Percentiles rank a stretch among this genome's conserved stretches.
These are phyloP conservation scores for Labeo catla DNA, from an alignment of 2,113 vertebrate genomes.

Conservation along the genomic window DNA sequence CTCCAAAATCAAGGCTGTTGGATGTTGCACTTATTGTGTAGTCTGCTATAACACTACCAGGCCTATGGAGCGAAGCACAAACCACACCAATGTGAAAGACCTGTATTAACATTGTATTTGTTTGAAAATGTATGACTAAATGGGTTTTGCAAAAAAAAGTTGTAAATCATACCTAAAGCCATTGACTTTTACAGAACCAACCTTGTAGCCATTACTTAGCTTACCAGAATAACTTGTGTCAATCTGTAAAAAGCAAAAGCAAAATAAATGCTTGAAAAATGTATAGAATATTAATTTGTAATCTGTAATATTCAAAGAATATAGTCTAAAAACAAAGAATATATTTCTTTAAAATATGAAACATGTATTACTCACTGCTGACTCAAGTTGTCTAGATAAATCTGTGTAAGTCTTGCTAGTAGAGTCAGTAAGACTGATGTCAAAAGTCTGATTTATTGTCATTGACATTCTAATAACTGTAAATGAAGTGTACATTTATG, in stretches of 20 bases:
- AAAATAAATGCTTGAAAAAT: background rate
- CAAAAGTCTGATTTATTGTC: background rate
- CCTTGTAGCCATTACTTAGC: background rate
- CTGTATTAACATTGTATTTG: background rate
- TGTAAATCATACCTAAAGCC: conserved; percentile 38
- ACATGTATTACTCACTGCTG: conserved; percentile 26
- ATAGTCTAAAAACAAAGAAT: background rate
- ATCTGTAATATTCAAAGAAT: background rate
- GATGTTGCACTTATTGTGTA: conserved; percentile 51
- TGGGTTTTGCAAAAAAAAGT: background rate
- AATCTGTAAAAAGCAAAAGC: conserved; percentile 29
- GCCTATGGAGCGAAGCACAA: conserved; percentile 53
- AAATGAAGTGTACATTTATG: background rate
- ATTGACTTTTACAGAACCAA: background rate
- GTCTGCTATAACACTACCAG: conserved; percentile 67
- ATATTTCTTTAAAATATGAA: background rate
- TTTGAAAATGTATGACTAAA: background rate
- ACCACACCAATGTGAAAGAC: background rate
- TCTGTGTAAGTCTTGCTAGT: background rate
- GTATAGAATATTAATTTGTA: background rate
- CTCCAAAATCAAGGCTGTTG: background rate
- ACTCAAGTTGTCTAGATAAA: background rate
- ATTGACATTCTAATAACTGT: conserved; percentile 19
- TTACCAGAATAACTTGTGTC: conserved; percentile 6
- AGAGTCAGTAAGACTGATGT: background rate